phyloP scores from a whole-genome alignment of 1,140 invertebrate genomes.

The Aradophagus sp. region DNA sequence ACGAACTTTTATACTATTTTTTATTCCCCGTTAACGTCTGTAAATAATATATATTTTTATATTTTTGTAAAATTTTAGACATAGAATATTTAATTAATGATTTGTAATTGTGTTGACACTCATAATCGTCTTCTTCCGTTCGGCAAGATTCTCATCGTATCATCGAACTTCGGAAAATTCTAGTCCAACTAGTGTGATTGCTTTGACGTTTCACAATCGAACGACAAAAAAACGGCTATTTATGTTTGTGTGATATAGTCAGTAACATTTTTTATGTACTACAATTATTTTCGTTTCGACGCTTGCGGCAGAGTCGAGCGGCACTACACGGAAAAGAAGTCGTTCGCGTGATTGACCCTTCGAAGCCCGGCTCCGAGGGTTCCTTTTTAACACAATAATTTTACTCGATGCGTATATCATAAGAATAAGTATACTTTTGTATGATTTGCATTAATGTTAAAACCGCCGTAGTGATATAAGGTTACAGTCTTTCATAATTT shows the following conservation, averaged over 20 bases:
- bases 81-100: conserved; percentile 27
- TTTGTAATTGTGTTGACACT: conserved; percentile 15
- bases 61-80: conserved; percentile 54
- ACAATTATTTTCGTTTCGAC: conserved; percentile 12
- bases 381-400: conserved; percentile 35
- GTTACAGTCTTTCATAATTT: conserved; percentile 42
- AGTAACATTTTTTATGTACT: conserved; percentile 14
- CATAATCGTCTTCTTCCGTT: conserved; percentile 13
- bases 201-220: conserved; percentile 12
- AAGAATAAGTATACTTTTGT: conserved; percentile 41
- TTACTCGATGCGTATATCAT: too few relatives aligned
- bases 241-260: conserved; percentile 29
- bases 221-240: conserved; percentile 15
- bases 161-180: conserved; percentile 25
- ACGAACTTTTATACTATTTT: conserved; percentile 44
- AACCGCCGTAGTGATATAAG: conserved; percentile 35
- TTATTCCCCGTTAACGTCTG: conserved; percentile 26
- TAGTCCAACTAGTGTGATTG: conserved; percentile 42
- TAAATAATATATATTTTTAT: conserved; percentile 56
- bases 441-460: conserved; percentile 27
- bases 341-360: conserved; percentile 20
- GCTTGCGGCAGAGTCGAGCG: conserved; percentile 15
- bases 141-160: conserved; percentile 16
- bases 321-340: background rate
- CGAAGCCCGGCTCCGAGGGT: conserved; percentile 14